phyloP scores from a whole-genome alignment of 1,140 invertebrate species.

The Pogonognathellus flavescens region DNA sequence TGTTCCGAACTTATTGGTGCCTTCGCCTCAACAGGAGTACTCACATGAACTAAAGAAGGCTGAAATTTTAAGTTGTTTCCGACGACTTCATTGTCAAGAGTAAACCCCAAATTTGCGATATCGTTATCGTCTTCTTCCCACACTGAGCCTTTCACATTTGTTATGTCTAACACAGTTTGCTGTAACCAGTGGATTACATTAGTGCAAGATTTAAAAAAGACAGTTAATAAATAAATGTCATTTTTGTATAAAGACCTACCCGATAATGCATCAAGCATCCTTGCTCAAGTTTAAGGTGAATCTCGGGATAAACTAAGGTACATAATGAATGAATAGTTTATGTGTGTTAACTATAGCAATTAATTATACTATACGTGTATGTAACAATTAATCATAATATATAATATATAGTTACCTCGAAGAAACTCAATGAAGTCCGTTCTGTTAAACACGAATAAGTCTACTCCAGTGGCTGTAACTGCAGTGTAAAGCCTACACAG shows the following conservation, averaged over 20 bases:
- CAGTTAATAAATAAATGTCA: background rate
- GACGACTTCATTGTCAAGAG: background rate
- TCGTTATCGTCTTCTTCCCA: background rate
- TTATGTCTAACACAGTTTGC: background rate
- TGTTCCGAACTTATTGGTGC: background rate
- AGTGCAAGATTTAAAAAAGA: background rate
- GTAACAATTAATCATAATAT: no score
- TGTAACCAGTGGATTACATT: background rate
- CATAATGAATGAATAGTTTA: no score
- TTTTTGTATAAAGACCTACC: background rate
- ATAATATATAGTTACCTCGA: no score
- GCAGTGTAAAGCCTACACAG: conserved; percentile 56
- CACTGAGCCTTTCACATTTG: background rate
- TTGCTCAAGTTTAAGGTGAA: conserved; percentile 52
- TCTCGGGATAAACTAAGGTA: conserved; percentile 62
- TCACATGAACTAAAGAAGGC: background rate
- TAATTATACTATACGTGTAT: no score
- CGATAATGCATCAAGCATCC: conserved; percentile 55
- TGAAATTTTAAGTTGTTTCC: background rate
- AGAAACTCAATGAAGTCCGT: conserved; percentile 62
- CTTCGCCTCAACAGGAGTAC: no score
- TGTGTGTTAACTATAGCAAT: no score
- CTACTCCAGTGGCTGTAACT: conserved; percentile 56
- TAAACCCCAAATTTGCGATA: background rate
- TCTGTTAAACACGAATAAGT: conserved; percentile 54